Evolutionary conservation across 2,888 invertebrate genomes (phyloP), one percentile per base, ranked within the genome.

Genomic region (Hemithea aestivaria): DNA sequence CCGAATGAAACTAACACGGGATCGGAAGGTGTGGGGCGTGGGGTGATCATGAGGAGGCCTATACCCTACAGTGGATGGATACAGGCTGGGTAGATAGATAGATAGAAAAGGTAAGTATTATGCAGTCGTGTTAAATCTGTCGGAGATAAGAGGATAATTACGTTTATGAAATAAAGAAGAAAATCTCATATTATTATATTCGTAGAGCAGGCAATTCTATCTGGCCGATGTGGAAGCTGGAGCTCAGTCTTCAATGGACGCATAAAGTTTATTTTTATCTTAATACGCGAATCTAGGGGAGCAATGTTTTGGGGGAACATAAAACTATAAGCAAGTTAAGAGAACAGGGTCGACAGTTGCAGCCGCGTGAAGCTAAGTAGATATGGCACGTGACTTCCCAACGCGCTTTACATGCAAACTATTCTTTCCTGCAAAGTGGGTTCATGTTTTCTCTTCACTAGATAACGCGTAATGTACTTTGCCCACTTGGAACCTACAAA

Each of bases 201-300:
- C n/a, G 16, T 16, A 16, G 5, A 16, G 16, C 16, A 4, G 16
- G 16, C 16, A 16, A 16, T 5, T 16, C 16, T 4, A 25, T 9
- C 0, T 10, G 20, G n/a, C 20, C 10, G 8, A 4, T 4, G 5
- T 16, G 10, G 12, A 23, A 5, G 20, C 26, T 25, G 21, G 8
- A 45, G 61, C 12, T 56, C 59, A 31, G 10, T 16, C n/a, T 49
- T 43, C n/a, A 49, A 20, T 58, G 61, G 61, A 25, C 40, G 9
- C n/a, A 10, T 10, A 23, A 27, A 53, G 46, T 58, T 62, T 61
- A 61, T 61, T 61, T 62, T 62, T 61, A 61, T 59, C 48, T 53
- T 32, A 37, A 26, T 43, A 27, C 40, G 44, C 40, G 43, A 43
- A 30, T 16, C 12, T 8, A 22, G 20, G 23, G 54, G 49, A 49